A percentile compares a stretch with the other conserved stretches of the same genome.
phyloP scores from a whole-genome alignment of 2,888 invertebrate genomes.

The Tholera decimalis region DNA sequence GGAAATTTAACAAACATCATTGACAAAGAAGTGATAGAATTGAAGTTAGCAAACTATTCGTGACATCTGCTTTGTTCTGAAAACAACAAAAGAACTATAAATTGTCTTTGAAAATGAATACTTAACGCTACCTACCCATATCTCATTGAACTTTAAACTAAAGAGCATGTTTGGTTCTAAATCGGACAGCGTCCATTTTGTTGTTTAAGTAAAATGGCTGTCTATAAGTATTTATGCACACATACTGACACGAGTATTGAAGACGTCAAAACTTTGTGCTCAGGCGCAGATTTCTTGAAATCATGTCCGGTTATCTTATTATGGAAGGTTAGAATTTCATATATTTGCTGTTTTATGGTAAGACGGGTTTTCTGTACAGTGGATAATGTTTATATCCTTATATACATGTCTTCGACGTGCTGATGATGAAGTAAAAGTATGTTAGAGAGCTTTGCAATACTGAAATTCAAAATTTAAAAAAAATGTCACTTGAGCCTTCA shows the following conservation, averaged over 20 bases:
- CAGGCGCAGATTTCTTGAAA: constrained; percentile 7
- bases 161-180: constrained; percentile 25
- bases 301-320: constrained; percentile 5
- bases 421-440: neutral
- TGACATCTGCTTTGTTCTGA: constrained; percentile 7
- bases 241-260: constrained; percentile 32
- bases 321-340: neutral
- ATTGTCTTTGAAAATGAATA: constrained; percentile 18
- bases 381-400: neutral
- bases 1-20: constrained; percentile 4
- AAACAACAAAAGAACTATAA: constrained; percentile 22
- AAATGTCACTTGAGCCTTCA: no score
- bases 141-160: constrained; percentile 23
- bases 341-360: neutral
- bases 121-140: constrained; percentile 9
- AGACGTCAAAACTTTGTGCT: constrained; percentile 35
- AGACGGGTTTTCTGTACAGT: neutral
- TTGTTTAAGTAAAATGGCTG: constrained; percentile 23
- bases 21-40: constrained; percentile 5
- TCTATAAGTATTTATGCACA: constrained; percentile 38
- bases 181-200: constrained; percentile 25
- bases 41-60: constrained; percentile 1
- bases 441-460: neutral
- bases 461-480: no score
- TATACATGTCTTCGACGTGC: neutral